phyloP scores from a whole-genome alignment of 2,888 invertebrate genomes.

The Acanthosepion esculentum region DNA sequence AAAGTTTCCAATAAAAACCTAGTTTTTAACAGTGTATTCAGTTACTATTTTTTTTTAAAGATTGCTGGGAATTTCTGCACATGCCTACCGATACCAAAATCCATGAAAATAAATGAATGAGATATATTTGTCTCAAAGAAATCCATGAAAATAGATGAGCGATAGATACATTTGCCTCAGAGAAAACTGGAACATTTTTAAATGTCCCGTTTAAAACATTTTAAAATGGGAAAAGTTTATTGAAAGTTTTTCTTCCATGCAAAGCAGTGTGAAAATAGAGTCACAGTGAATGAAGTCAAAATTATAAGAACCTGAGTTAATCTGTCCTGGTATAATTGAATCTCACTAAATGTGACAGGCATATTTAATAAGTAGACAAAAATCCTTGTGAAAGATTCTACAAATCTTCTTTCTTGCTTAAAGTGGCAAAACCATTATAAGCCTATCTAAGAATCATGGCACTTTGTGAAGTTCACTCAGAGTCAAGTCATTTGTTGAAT shows the following conservation, averaged over 20 bases:
- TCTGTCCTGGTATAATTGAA: not conserved
- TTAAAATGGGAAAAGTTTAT: not conserved
- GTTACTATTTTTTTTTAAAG: too few relatives aligned
- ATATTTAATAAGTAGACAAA: constrained; percentile 33
- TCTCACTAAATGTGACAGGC: not conserved
- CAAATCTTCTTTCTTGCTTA: constrained; percentile 11
- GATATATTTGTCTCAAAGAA: too few relatives aligned
- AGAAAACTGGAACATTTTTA: too few relatives aligned
- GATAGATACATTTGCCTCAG: too few relatives aligned
- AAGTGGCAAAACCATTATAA: not conserved
- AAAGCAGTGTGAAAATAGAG: not conserved
- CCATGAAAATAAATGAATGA: too few relatives aligned
- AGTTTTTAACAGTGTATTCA: too few relatives aligned
- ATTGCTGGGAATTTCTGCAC: too few relatives aligned
- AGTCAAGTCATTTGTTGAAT: not conserved
- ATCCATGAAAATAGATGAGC: too few relatives aligned
- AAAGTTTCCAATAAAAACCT: too few relatives aligned
- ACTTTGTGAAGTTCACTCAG: not conserved
- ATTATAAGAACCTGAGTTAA: not conserved
- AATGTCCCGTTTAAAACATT: too few relatives aligned
- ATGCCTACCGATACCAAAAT: too few relatives aligned
- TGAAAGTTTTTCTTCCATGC: not conserved
- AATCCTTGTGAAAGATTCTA: not conserved
- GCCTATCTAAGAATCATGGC: not conserved
- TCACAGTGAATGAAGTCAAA: not conserved